These are phyloP conservation scores for Octodonta nipae DNA, from an alignment of 2,888 invertebrate species.

Conservation along the genomic window DNA sequence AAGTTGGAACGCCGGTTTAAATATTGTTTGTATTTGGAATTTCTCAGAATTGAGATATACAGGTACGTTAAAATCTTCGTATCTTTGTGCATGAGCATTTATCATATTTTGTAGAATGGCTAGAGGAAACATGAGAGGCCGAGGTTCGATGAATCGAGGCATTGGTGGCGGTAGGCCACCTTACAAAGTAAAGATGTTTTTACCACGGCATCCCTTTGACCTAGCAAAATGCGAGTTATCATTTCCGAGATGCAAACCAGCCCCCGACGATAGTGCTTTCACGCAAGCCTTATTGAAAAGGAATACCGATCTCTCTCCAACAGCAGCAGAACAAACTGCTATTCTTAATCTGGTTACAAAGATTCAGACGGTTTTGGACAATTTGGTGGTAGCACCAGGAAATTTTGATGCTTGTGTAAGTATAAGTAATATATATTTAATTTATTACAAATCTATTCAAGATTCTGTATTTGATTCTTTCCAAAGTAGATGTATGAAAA, in stretches of 20 bases:
- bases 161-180: constrained; percentile 50
- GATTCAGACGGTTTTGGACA: constrained; percentile 87
- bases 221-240: constrained; percentile 74
- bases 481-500: constrained; percentile 1
- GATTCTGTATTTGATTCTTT: no score
- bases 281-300: constrained; percentile 84
- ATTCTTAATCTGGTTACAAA: constrained; percentile 88
- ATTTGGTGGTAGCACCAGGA: constrained; percentile 85
- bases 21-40: no score
- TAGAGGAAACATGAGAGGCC: constrained; percentile 55
- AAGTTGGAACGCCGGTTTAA: no score
- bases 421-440: constrained; percentile 23
- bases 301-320: constrained; percentile 82
- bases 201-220: constrained; percentile 75
- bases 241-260: constrained; percentile 73
- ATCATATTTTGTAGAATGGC: constrained; percentile 53
- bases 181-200: constrained; percentile 49
- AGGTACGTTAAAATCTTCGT: no score
- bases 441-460: constrained; percentile 1
- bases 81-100: no score
- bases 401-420: constrained; percentile 90
- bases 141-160: constrained; percentile 47
- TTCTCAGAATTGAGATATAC: no score
- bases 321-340: constrained; percentile 79
- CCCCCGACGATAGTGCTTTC: constrained; percentile 70